Conservation (phyloP, 2,797 vertebrate species). For the Pantherophis alleghaniensis region DNA sequence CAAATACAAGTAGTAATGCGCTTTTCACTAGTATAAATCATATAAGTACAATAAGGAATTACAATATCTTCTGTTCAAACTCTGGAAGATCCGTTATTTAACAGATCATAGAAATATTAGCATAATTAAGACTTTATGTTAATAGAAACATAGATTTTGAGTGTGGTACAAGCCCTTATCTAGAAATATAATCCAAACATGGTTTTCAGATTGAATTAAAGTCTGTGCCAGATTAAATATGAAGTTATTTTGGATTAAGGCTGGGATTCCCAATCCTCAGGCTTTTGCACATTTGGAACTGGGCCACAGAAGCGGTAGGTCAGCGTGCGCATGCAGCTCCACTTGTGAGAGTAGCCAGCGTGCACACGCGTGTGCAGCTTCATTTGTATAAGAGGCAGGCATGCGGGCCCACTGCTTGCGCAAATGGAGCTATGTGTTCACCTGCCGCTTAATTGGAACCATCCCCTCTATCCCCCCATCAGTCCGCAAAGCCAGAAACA, state of each 20-base stretch:
- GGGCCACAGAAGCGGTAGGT: neutral
- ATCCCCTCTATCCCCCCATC: neutral
- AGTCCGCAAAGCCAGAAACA: neutral
- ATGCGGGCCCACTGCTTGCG: neutral
- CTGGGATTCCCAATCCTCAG: neutral
- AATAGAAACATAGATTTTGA: neutral
- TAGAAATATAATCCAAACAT: neutral
- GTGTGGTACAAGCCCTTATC: neutral
- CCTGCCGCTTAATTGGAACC: neutral
- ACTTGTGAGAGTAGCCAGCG: neutral
- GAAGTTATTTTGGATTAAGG: neutral
- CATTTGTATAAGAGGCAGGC: neutral
- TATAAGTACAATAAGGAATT: neutral
- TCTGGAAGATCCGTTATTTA: neutral
- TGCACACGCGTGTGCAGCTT: fast-evolving
- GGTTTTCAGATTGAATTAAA: neutral
- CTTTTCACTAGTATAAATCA: neutral
- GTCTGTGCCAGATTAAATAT: neutral
- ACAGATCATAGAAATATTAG: neutral
- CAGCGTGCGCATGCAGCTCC: neutral
- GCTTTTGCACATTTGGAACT: neutral
- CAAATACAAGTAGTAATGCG: neutral
- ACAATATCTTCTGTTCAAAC: neutral
- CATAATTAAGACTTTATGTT: neutral
- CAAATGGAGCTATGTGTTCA: neutral